A percentile compares a stretch with the other conserved stretches of the same genome.
These are phyloP conservation scores for Meriones unguiculatus DNA, from an alignment of 2,113 vertebrate genomes.

Conservation along the genomic window DNA sequence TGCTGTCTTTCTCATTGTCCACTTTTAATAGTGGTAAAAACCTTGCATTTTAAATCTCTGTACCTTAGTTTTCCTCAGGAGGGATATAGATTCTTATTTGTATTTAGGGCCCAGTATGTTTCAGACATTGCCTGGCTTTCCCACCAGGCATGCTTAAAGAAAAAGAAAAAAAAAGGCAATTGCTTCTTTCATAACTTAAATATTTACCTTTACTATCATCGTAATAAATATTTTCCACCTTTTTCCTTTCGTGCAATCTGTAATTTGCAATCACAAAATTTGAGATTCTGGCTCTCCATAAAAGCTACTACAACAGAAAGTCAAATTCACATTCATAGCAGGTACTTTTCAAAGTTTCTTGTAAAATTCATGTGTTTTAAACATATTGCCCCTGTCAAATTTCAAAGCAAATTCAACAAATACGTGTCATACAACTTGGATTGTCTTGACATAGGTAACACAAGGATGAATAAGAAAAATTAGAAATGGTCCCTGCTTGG, in stretches of 20 bases:
- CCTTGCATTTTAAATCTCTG: not conserved
- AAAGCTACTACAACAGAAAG: not conserved
- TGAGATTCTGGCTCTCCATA: not conserved
- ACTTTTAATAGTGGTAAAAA: not conserved
- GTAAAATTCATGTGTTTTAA: slow-evolving; percentile 40
- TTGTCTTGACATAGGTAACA: slow-evolving; percentile 1
- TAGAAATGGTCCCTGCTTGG: slow-evolving; percentile 6
- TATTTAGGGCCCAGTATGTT: not conserved
- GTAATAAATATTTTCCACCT: not conserved
- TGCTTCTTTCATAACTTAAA: not conserved
- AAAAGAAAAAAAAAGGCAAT: not conserved
- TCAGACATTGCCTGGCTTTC: not conserved
- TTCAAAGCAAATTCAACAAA: slow-evolving; percentile 13
- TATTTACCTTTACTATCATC: not conserved
- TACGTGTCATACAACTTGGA: slow-evolving; percentile 32
- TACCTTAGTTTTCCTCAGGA: not conserved
- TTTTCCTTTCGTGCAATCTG: slow-evolving; percentile 3
- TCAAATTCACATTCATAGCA: not conserved
- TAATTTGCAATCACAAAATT: not conserved
- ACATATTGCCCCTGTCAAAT: not conserved
- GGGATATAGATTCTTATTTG: not conserved
- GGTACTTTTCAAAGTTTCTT: not conserved
- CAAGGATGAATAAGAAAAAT: not conserved
- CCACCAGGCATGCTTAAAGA: too few species aligned
- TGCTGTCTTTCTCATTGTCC: not conserved